Base-by-base conservation (phyloP, 23 tunicate species). In the Ascidia mentula region DNA sequence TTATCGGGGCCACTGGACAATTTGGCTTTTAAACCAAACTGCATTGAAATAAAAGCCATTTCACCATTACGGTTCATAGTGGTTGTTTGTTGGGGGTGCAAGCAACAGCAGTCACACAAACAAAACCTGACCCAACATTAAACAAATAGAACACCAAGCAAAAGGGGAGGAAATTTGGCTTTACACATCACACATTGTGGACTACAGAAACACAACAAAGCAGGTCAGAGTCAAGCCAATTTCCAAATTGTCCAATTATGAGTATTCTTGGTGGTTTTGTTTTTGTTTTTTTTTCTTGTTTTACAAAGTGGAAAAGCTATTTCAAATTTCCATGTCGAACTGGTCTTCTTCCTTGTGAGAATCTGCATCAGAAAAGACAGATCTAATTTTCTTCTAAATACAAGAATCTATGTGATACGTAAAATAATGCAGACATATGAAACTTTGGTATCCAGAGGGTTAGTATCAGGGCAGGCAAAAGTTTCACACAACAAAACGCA, bases 311-410 rank as follows among this genome's bases (percentile, higher is more conserved):
- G 65, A 53, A 53, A 53, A 20, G 24, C 65, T 26, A 9, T 4
- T 35, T 75, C 79, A 84, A 76, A 84, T 84, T 37, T 84, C 87
- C 87, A 84, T 84, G 40, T 84, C 81, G 46, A 84, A 84, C 69
- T 84, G 87, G 39, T 76, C 81, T 2, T 84, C 87, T 28, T 84
- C 87, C 37, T 84, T 84, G 75, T 61, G 75, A n/a, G 59, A 24
- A 75, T 69, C 87, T 84, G 70, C 30, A 82, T 42, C 85, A 31
- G 17, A 70, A 7, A 46, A 75, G 30, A 71, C 18, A 70, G 28
- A 53, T 6, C n/a, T n/a, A n/a, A n/a, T n/a, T n/a, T n/a, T n/a
- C n/a, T n/a, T n/a, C n/a, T n/a, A n/a, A n/a, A n/a, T n/a, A n/a
- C n/a, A n/a, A n/a, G n/a, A n/a, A n/a, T n/a, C n/a, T n/a, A n/a